A percentile compares a stretch with the other conserved stretches of the same genome.
Conservation (phyloP, 1,140 invertebrate genomes). For the Lordiphosa clarofinis region DNA sequence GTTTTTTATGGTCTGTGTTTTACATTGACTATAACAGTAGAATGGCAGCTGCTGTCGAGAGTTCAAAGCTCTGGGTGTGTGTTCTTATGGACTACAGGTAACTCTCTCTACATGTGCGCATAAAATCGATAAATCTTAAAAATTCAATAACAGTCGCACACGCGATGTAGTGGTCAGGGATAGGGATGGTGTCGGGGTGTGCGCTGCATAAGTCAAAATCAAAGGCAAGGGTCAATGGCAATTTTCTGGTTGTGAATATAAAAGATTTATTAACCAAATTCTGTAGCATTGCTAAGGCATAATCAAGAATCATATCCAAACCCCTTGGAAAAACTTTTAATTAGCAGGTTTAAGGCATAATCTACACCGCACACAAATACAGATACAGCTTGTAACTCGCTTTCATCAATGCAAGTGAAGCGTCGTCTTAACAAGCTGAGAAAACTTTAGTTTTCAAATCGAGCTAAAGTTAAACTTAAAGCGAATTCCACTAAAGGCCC, state of each 20-base stretch:
- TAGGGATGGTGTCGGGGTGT: not conserved
- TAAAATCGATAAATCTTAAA: slow-evolving; percentile 77
- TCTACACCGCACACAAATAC: slow-evolving; percentile 27
- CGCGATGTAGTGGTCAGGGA: slow-evolving; percentile 26
- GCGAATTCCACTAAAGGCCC: slow-evolving; percentile 56
- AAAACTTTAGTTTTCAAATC: slow-evolving; percentile 69
- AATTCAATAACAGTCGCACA: slow-evolving; percentile 71
- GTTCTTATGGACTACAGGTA: slow-evolving; percentile 8
- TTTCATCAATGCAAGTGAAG: slow-evolving; percentile 63
- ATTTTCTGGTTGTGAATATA: slow-evolving; percentile 53
- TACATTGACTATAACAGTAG: slow-evolving; percentile 71
- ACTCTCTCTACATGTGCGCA: slow-evolving; percentile 42
- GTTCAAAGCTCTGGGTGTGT: slow-evolving; percentile 59
- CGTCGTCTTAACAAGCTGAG: slow-evolving; percentile 54
- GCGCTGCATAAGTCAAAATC: slow-evolving; percentile 32
- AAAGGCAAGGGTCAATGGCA: slow-evolving; percentile 65
- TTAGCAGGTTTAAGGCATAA: slow-evolving; percentile 73
- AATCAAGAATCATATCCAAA: slow-evolving; percentile 19
- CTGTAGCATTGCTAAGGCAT: slow-evolving; percentile 1
- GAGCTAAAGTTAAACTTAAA: slow-evolving; percentile 47
- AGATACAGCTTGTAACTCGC: slow-evolving; percentile 44
- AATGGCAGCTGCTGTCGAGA: slow-evolving; percentile 54
- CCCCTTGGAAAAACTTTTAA: slow-evolving; percentile 48
- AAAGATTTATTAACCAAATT: slow-evolving; percentile 55
- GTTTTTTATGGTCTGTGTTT: slow-evolving; percentile 70